Evolutionary conservation across 2,113 vertebrate species (phyloP), one percentile per base, ranked within the genome.

Genomic region (Barbus barbus): DNA sequence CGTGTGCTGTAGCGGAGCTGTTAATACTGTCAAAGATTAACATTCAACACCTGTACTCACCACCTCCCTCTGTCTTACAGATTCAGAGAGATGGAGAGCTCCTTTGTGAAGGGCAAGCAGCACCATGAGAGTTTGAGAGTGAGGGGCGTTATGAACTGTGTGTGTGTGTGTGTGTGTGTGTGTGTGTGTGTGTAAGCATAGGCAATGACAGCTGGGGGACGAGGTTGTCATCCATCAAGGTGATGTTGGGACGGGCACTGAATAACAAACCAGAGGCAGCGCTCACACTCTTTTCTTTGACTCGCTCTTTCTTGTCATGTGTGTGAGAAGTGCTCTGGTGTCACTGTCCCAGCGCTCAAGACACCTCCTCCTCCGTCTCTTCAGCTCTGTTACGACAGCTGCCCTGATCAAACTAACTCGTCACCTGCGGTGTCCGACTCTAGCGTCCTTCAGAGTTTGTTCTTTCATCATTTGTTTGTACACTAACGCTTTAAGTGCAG

Each of bases 171-270:
- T 36, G 58, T 77, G 82, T 81, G 77, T 60, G 46, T 71, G 81
- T 61, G 38, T 82, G 81, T 53, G 51, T 82, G 87, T 72, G 78
- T 82, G 78, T 63, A 46, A 12, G 48, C 63, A 56, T 56, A 63
- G 65, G 51, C 78, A 87, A 78, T 60, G 88, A 90, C 88, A 84
- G 83, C 67, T 12, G 41, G 86, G 74, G 86, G 88, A 90, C 75
- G 83, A 72, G 41, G 85, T 86, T 84, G 89, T 87, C 90, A 90
- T 91, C 84, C 71, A 89, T 91, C 90, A 91, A 88, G 83, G 84
- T 71, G 83, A 90, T 84, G 86, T 79, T 81, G 83, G 67, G 83
- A 83, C 36, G 41, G 86, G 80, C 51, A 84, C 78, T 76, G 88
- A 89, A 91, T 92, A 92, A 88, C 84, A 87, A 87, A 87, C 67